Evolutionary conservation across 1,140 invertebrate species (phyloP).

Genomic region (Drosophila repleta): DNA sequence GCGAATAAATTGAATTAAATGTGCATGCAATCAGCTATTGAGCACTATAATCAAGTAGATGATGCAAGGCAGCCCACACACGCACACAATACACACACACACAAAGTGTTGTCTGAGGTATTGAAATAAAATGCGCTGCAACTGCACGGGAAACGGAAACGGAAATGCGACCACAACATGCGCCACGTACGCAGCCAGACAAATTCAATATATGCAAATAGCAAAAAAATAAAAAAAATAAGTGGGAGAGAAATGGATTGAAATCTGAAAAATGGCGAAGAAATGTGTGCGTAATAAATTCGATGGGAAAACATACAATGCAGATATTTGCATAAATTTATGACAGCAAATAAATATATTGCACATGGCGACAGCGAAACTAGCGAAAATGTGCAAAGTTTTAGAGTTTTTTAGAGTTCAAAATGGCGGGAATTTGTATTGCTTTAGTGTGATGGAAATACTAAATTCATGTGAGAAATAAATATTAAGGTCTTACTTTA

Average conservation of each 20-base stretch:
- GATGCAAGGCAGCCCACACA: background rate
- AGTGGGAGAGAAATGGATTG: background rate
- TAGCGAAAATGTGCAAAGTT: background rate
- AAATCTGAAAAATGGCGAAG: conserved; percentile 1
- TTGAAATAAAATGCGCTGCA: conserved; percentile 55
- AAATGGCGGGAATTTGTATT: no score
- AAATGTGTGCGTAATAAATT: conserved; percentile 26
- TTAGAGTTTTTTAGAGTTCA: no score
- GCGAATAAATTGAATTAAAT: conserved; percentile 72
- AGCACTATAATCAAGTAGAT: conserved; percentile 21
- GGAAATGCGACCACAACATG: conserved; percentile 60
- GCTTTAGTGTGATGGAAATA: no score
- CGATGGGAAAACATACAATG: conserved; percentile 39
- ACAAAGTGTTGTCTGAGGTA: conserved; percentile 6
- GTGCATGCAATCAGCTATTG: conserved; percentile 59
- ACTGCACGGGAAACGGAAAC: conserved; percentile 50
- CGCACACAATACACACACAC: conserved; percentile 8
- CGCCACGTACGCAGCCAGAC: conserved; percentile 25
- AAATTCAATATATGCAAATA: conserved; percentile 52
- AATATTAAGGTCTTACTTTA: no score
- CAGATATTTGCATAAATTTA: conserved; percentile 46
- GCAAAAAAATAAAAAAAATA: background rate
- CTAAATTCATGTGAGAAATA: no score
- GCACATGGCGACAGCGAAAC: conserved; percentile 11
- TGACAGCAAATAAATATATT: conserved; percentile 37